Base-by-base conservation (phyloP, 2,113 vertebrate genomes). In the Dendrocopos noguchii region DNA sequence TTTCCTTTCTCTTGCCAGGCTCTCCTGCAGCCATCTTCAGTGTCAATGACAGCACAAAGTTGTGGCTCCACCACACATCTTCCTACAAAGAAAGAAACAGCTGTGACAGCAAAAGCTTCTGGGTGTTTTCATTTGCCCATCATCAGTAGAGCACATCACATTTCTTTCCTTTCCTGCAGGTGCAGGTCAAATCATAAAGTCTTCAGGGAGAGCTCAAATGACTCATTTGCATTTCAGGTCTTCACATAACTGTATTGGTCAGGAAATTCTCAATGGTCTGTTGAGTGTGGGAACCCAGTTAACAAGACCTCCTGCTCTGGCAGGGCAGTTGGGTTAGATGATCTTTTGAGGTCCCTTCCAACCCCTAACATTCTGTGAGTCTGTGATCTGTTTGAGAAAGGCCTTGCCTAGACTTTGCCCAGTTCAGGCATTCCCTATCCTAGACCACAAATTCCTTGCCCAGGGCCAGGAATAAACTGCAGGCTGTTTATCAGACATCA, bases 61-160 rank as follows among this genome's bases (percentile, higher is more conserved):
- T 67, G 31, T 42, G 59, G 53, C 55, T 42, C 29, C 36, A 47
- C 22, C 8, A 9, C 4, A 4, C 55, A 64, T 81, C 44, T 68
- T 72, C 55, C 70, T 46, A 46, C 20, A 44, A 60, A 53, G 34
- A n/a, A 59, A 47, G 29, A 60, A 80, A 76, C 24, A 65, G 28
- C 20, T 15, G 20, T 13, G 36, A 28, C 25, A 79, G 86, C 16
- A 78, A 24, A 72, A 59, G n/a, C 34, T 63, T 70, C 15, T 10
- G 47, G 20, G 22, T 78, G 31, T 33, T 90, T 75, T 44, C 9
- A 36, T 60, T 86, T 74, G 60, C 34, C 39, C 44, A 13, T 22
- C 15, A 4, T 3, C 10, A 39, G 68, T 3, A 57, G 57, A 65
- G 39, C 2, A 1, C 2, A 1, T 29, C 39, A 64, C 8, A 29